Evolutionary conservation across 1,140 invertebrate genomes (phyloP), one percentile per base, ranked within the genome.

Genomic region (Panagrolaimus sp.): DNA sequence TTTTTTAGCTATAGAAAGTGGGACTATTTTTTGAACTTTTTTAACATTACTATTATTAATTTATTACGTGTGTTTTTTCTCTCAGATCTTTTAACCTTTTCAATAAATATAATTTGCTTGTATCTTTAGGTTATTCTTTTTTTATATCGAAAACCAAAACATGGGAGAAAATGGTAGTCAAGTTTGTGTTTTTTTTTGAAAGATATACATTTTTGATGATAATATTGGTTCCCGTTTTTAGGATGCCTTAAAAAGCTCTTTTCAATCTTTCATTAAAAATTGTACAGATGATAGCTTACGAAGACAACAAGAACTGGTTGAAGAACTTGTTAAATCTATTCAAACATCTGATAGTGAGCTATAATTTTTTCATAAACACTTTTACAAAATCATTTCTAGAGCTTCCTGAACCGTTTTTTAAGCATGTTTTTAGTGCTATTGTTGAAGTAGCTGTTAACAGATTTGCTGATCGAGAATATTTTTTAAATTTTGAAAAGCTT

Each of bases 381-480:
- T n/a, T n/a, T n/a, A n/a, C n/a, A n/a, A 3, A n/a, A 9, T 27
- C 13, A 1, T 16, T 57, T 57, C 16, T n/a, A 57, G 51, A 20
- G 20, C n/a, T 57, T 3, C 51, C 51, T 5, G 51, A 57, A 57
- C 51, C 51, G 1, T 16, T 57, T 20, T 57, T 20, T 27, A 57
- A 57, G 51, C 51, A 57, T 57, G 51, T 57, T 11, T 16, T 57
- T 27, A 16, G 27, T 27, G 51, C 51, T 57, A 27, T 57, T 13
- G 51, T 57, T 27, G 51, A 57, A 1, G 51, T 57, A 20, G n/a
- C 51, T 14, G 20, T 57, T 27, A 20, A 57, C 51, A 20, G 51
- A 20, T 57, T 57, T 27, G 51, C 51, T 8, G 51, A 57, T 57
- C 51, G 51, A 25, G 51, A 27, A 57, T 57, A 57, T 16, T 57